Base-by-base conservation (phyloP, 1,140 invertebrate genomes). In the Dendroctonus ponderosae region DNA sequence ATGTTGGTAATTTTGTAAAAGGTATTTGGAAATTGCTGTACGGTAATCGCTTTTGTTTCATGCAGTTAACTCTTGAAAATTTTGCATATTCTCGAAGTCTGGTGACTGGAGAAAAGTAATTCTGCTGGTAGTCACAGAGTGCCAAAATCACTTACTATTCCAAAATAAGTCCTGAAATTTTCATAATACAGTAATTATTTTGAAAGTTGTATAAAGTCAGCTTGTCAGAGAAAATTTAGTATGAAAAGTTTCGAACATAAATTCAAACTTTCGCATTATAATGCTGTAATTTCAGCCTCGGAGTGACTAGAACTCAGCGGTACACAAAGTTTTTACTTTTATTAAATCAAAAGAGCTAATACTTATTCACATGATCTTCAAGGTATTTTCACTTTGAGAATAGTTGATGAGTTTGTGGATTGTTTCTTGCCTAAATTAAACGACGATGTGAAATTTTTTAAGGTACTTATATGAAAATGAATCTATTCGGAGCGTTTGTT, bases 141-240 rank as follows among this genome's bases (percentile, higher is more conserved):
- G 46, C 46, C 46, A 14, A 48, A 48, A 48, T 48, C 46, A 48
- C 46, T 48, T 48, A 48, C 46, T 48, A 48, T 14, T n/a, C 46
- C 14, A 8, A 48, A 48, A 48, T 48, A 48, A 48, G 46, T n/a
- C 46, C 14, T 26, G 26, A 26, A 51, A 42, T 41, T 56, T 56
- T 41, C 56, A 46, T 43, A 59, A 38, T 59, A 8, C 46, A 59
- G 56, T 59, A 59, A 59, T 59, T 59, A 59, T 59, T 59, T 44
- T 59, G 56, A 59, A 59, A 59, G 56, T 59, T 59, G 42, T 44
- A 43, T 59, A n/a, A 51, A 59, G 56, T 59, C 56, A 59, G 42
- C 56, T 59, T 59, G 56, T 43, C 56, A 59, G 56, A 26, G 56
- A 43, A 59, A 15, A 59, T 59, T 59, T 59, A 59, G 43, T 12